A percentile compares a stretch with the other conserved stretches of the same genome.
Evolutionary conservation across 2,888 invertebrate genomes (phyloP).

Genomic region (Lumbricus terrestris): DNA sequence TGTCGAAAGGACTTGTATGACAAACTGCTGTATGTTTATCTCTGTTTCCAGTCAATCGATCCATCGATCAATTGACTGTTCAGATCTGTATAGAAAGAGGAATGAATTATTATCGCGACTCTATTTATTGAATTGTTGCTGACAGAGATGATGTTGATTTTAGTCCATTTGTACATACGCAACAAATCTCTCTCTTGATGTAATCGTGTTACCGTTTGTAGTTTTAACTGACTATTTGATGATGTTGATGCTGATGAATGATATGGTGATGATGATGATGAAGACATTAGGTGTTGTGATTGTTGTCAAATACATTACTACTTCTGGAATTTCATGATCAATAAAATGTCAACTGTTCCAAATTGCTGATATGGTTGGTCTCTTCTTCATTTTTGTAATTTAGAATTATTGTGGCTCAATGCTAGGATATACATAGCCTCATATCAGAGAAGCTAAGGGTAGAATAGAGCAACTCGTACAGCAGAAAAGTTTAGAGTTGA

Average conservation of each 20-base stretch:
- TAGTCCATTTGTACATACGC: background rate
- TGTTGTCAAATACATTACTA: background rate
- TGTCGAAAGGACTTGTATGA: background rate
- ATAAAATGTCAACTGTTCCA: background rate
- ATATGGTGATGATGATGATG: background rate
- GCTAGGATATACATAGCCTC: too few species aligned
- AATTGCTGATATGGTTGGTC: background rate
- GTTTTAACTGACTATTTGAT: background rate
- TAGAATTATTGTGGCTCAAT: too few species aligned
- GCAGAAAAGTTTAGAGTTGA: too few species aligned
- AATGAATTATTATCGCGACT: background rate
- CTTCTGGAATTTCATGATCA: background rate
- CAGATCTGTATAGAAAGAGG: background rate
- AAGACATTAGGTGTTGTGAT: conserved; percentile 3
- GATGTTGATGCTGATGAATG: background rate
- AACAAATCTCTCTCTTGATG: background rate
- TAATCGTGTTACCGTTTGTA: background rate
- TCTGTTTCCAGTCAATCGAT: background rate
- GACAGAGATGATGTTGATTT: background rate
- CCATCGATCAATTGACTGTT: background rate
- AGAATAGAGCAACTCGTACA: too few species aligned
- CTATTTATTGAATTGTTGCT: background rate
- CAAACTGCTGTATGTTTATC: background rate
- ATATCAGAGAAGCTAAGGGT: too few species aligned
- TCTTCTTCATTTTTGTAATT: background rate